Evolutionary conservation across 2,797 vertebrate species (phyloP).

Genomic region (Telmatherina bonti): DNA sequence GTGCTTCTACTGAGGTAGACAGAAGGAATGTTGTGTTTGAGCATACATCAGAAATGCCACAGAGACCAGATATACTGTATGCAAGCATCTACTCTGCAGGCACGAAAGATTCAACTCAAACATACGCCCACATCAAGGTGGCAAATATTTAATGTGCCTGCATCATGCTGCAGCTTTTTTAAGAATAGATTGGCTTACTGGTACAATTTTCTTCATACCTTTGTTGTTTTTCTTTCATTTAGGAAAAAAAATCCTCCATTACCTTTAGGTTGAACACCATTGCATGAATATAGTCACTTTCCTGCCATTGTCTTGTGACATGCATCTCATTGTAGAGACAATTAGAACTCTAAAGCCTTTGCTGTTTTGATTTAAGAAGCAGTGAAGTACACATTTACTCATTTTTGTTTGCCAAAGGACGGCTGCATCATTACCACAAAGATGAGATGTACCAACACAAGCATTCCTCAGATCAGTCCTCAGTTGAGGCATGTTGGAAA

Average conservation of each 20-base stretch:
- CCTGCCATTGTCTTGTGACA: slow-evolving; percentile 42
- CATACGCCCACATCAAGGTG: slow-evolving; percentile 31
- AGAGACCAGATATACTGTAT: slow-evolving; percentile 11
- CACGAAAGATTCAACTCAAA: slow-evolving; percentile 33
- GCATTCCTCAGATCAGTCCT: slow-evolving; percentile 9
- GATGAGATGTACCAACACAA: background rate
- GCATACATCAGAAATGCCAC: slow-evolving; percentile 18
- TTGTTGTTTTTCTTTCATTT: background rate
- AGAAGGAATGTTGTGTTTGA: slow-evolving; percentile 25
- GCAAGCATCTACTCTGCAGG: slow-evolving; percentile 18
- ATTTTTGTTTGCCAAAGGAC: slow-evolving; percentile 4
- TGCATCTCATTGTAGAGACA: slow-evolving; percentile 29
- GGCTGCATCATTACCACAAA: slow-evolving; percentile 8
- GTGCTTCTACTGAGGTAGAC: slow-evolving; percentile 23
- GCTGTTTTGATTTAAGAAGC: slow-evolving; percentile 8
- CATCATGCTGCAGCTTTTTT: slow-evolving; percentile 30
- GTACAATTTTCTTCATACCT: background rate
- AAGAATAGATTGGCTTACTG: background rate
- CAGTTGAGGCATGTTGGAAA: background rate
- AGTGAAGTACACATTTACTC: background rate
- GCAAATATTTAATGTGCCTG: slow-evolving; percentile 15
- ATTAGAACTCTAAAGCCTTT: slow-evolving; percentile 16
- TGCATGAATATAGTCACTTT: slow-evolving; percentile 24
- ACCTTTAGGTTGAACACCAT: background rate
- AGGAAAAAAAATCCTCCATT: background rate